Percentiles rank a stretch among this genome's conserved stretches.
These are phyloP conservation scores for Pharmacophagus antenor DNA, from an alignment of 2,888 invertebrate species.

Conservation along the genomic window DNA sequence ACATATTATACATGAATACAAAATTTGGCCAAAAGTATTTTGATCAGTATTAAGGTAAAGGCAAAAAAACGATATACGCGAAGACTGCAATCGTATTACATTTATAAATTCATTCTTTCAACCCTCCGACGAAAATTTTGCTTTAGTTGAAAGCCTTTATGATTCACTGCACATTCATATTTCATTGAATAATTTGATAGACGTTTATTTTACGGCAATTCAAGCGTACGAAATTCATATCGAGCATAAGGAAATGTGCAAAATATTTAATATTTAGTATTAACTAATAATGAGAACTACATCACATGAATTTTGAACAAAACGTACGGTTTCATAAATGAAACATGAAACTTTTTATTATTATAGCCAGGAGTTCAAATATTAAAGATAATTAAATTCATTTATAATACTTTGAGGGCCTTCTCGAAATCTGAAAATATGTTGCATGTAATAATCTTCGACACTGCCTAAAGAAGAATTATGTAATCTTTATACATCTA, in stretches of 20 bases:
- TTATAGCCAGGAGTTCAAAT: too few species aligned
- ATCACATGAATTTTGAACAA: too few species aligned
- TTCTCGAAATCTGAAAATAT: too few species aligned
- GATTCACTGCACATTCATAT: conserved; percentile 29
- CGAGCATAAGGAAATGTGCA: neutral
- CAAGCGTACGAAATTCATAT: conserved; percentile 5
- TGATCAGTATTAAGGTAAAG: neutral
- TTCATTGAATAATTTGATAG: conserved; percentile 28
- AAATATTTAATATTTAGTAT: conserved; percentile 3
- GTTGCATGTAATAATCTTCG: too few species aligned
- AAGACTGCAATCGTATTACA: conserved; percentile 4
- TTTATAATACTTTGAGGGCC: too few species aligned
- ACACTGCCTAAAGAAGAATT: too few species aligned
- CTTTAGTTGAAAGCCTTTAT: conserved; percentile 27
- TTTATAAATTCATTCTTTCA: conserved; percentile 3
- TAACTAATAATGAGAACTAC: too few species aligned
- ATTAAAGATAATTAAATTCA: too few species aligned
- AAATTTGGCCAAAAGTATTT: neutral
- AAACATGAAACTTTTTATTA: too few species aligned
- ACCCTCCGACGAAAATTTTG: conserved; percentile 5
- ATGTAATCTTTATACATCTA: too few species aligned
- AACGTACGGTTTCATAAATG: too few species aligned
- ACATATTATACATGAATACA: too few species aligned
- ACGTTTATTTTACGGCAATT: conserved; percentile 17
- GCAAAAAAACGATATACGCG: neutral